Evolutionary conservation across 2,888 invertebrate species (phyloP), one percentile per base, ranked within the genome.

Genomic region (Micropterix aruncella): DNA sequence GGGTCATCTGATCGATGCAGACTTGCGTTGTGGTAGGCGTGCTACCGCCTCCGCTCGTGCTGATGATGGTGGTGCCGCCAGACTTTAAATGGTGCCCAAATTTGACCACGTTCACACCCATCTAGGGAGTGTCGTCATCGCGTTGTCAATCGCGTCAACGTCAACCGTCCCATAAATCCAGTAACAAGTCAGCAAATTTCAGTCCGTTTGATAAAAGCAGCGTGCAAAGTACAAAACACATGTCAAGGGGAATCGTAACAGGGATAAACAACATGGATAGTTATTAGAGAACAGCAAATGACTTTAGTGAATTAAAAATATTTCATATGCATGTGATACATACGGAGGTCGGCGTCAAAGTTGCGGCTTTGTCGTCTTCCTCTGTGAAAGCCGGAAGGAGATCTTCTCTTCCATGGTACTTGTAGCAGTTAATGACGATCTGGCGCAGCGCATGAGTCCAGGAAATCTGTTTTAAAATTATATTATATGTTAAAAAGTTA

Each of bases 361-460:
- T 69, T 57, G 75, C 53, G 58, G 72, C 69, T 56, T 87, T 86
- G 50, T 91, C 91, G 47, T 91, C 89, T 46, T 92, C 91, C 59
- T 93, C 94, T 43, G 81, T 86, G 70, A 95, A 95, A 37, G 93
- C 91, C 14, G 95, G 94, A 57, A 96, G 70, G 51, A 96, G 74
- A 64, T 96, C 95, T 68, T 94, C 94, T 53, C 95, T 77, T 1
- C 94, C 93, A 65, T 96, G 95, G 72, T 89, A 95, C 72, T 93
- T 94, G 74, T 96, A 96, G 69, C 96, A 96, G 70, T 95, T 95
- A 59, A 93, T 88, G 48, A 96, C 95, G 55, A 96, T 95, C 68
- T 94, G 93, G 41, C 95, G 77, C 54, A 96, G 72, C 19, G 95
- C 95, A 65, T 95, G 93, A 18, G 95, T 96, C 95, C 96, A 96